phyloP scores from a whole-genome alignment of 2,888 invertebrate species.

The Tigriopus californicus region DNA sequence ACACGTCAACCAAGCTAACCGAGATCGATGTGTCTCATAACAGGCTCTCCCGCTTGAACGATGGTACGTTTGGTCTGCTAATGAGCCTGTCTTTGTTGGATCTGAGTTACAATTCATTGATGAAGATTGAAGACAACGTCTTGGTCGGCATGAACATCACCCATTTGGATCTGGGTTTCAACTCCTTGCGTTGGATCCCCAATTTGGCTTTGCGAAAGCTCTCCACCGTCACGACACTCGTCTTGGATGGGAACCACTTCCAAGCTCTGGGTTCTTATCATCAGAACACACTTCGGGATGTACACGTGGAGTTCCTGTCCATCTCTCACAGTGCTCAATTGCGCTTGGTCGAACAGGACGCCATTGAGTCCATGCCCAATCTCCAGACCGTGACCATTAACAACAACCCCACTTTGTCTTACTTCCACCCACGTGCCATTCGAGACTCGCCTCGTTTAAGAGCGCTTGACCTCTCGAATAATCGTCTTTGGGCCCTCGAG shows the following conservation, averaged over 20 bases:
- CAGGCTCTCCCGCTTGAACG: slow-evolving; percentile 19
- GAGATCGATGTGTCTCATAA: slow-evolving; percentile 19
- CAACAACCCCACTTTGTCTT: slow-evolving; percentile 20
- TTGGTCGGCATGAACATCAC: slow-evolving; percentile 21
- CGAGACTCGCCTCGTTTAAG: slow-evolving; percentile 19
- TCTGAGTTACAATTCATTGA: slow-evolving; percentile 20
- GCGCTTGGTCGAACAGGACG: slow-evolving; percentile 18
- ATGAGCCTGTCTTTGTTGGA: slow-evolving; percentile 18
- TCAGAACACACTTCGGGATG: slow-evolving; percentile 1
- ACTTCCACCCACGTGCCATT: slow-evolving; percentile 20
- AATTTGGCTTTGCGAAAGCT: slow-evolving; percentile 19
- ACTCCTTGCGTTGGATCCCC: slow-evolving; percentile 20
- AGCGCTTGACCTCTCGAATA: slow-evolving; percentile 20
- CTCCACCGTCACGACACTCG: slow-evolving; percentile 18
- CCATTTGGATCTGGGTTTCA: slow-evolving; percentile 19
- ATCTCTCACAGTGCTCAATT: slow-evolving; percentile 19
- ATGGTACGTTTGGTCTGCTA: slow-evolving; percentile 17
- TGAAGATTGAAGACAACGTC: slow-evolving; percentile 20
- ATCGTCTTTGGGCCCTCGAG: slow-evolving; percentile 20
- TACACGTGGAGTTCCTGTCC: slow-evolving; percentile 19
- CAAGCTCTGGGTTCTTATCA: not conserved
- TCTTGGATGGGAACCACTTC: slow-evolving; percentile 20
- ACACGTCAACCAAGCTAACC: slow-evolving; percentile 18
- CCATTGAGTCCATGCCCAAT: slow-evolving; percentile 18
- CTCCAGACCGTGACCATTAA: slow-evolving; percentile 19